A percentile compares a stretch with the other conserved stretches of the same genome.
phyloP scores from a whole-genome alignment of 2,888 invertebrate species.

The Melipona beecheii region DNA sequence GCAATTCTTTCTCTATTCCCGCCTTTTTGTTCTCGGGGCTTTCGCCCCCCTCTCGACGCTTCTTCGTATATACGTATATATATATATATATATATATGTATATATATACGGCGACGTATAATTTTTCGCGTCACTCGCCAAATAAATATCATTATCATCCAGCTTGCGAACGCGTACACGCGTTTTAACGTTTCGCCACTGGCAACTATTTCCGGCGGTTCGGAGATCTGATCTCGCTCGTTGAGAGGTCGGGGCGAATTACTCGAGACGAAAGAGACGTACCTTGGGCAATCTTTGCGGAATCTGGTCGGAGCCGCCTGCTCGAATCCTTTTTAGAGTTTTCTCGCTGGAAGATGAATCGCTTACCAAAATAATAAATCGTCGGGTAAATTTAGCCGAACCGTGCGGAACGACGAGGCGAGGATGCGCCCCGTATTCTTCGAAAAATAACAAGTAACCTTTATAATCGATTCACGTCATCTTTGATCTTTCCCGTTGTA shows the following conservation, averaged over 20 bases:
- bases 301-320: not conserved
- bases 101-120: slow-evolving; percentile 28
- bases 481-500: not conserved
- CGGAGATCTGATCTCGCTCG: not conserved
- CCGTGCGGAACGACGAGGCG: no score
- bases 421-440: not conserved
- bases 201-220: not conserved
- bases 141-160: slow-evolving; percentile 52
- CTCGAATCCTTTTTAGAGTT: not conserved
- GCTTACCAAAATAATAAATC: not conserved
- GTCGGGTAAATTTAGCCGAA: no score
- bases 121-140: slow-evolving; percentile 41
- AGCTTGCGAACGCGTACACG: not conserved
- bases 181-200: not conserved
- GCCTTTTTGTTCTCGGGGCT: slow-evolving; percentile 6
- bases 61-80: slow-evolving; percentile 29
- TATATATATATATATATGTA: no score
- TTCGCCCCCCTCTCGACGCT: slow-evolving; percentile 51
- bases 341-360: not conserved
- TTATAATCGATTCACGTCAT: not conserved
- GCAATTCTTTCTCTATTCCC: slow-evolving; percentile 59
- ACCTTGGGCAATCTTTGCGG: not conserved
- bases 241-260: not conserved
- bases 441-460: not conserved
- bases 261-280: not conserved